Base-by-base conservation (phyloP, 1,140 invertebrate genomes). In the Megalopta genalis region DNA sequence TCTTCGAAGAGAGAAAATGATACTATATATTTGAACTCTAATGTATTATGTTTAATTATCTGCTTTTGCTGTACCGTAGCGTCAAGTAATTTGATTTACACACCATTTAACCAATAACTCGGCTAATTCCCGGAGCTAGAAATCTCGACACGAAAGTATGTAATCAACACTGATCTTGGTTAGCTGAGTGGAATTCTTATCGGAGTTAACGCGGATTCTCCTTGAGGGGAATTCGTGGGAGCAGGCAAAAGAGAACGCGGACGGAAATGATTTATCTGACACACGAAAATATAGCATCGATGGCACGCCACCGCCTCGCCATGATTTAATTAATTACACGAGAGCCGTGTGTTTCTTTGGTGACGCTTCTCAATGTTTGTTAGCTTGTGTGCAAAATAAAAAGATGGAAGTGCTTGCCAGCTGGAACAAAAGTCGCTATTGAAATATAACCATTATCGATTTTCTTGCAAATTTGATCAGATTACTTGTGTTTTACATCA, bases 221-320 rank as follows among this genome's bases (percentile, higher is more conserved):
- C n/a, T 70, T 2, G 3, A 60, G 37, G 5, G 18, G 32, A 32
- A 1, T 59, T 46, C 23, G 3, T 32, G 12, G 25, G 23, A 32
- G 25, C 12, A 46, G 12, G 23, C 10, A n/a, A 32, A 49, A 46
- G 21, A 32, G 16, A 16, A 42, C 7, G 16, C 4, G 7, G 4
- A 14, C 18, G 27, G 23, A 57, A 66, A 39, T 67, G 63, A 75
- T 75, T 75, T 75, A 75, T 57, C 39, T 39, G 32, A 39, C 32
- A 21, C 1, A 7, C 25, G 7, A 42, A 42, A 72, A 62, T 25
- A 37, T 27, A 12, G 25, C 8, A 9, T 21, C 18, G 60, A 21
- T n/a, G 21, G 27, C 32, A n/a, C 12, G 52, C 9, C 27, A n/a
- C 32, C 4, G 52, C 10, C 0, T 5, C 10, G 25, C 3, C 5